Evolutionary conservation across 2,888 invertebrate genomes (phyloP).

Genomic region (Melieria crassipennis): DNA sequence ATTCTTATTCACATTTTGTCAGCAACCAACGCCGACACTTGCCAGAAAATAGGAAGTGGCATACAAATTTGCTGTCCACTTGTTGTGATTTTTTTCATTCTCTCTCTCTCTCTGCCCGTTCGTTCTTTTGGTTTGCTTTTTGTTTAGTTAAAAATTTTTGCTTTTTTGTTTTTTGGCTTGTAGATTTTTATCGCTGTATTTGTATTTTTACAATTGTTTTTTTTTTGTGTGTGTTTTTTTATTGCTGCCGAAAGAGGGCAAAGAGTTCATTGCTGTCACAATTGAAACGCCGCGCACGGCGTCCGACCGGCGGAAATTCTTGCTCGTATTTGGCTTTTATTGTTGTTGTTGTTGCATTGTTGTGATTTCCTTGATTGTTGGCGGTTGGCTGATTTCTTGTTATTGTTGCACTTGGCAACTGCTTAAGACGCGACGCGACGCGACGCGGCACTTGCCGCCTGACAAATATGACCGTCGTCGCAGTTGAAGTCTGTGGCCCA

Average conservation of each 20-base stretch:
- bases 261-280: slow-evolving; percentile 48
- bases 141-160: too few species aligned
- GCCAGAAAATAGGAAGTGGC: slow-evolving; percentile 44
- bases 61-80: slow-evolving; percentile 29
- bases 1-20: too few species aligned
- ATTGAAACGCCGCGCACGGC: slow-evolving; percentile 10
- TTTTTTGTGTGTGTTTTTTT: slow-evolving; percentile 3
- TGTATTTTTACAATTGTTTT: not conserved
- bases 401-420: too few species aligned
- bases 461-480: too few species aligned
- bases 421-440: too few species aligned
- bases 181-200: too few species aligned
- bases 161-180: too few species aligned
- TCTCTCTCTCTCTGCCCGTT: not conserved
- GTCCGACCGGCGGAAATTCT: slow-evolving; percentile 17
- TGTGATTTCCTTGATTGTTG: slow-evolving; percentile 1
- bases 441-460: slow-evolving; percentile 19
- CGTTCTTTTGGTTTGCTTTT: too few species aligned
- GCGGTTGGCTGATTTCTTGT: too few species aligned
- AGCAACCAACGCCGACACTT: not conserved
- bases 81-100: not conserved
- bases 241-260: slow-evolving; percentile 42
- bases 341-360: slow-evolving; percentile 25
- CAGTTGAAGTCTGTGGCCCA: too few species aligned
- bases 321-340: slow-evolving; percentile 39